Percentiles rank a stretch among this genome's conserved stretches.
Evolutionary conservation across 1,140 invertebrate species (phyloP).

Genomic region (Stenopsyche tienmushanensis): DNA sequence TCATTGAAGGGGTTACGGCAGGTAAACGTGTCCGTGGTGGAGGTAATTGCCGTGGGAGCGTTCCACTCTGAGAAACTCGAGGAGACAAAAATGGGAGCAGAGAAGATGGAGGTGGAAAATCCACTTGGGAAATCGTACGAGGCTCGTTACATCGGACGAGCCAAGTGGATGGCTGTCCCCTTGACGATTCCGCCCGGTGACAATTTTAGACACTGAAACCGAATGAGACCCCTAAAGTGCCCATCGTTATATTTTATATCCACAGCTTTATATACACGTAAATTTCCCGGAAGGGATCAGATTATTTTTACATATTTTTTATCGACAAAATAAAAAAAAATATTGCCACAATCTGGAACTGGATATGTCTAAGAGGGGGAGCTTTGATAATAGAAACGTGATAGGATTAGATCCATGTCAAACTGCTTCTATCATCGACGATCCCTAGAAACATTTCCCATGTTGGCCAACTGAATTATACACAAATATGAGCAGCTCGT

Average conservation of each 20-base stretch:
- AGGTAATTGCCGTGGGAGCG: neutral
- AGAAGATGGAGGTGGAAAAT: neutral
- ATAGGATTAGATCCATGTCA: too few species aligned
- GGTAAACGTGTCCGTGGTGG: neutral
- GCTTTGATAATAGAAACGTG: too few species aligned
- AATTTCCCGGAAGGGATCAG: neutral
- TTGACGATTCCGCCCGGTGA: constrained; percentile 1
- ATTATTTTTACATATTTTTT: neutral
- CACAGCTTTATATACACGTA: neutral
- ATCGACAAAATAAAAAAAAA: too few species aligned
- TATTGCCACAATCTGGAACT: too few species aligned
- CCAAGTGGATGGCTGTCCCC: too few species aligned
- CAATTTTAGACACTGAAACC: constrained; percentile 18
- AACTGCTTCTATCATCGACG: too few species aligned
- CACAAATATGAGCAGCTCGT: too few species aligned
- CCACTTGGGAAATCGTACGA: constrained; percentile 18
- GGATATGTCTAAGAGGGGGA: too few species aligned
- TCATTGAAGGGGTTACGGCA: neutral
- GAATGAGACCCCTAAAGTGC: constrained; percentile 19
- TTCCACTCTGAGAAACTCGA: neutral
- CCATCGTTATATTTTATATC: constrained; percentile 22
- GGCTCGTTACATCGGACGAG: constrained; percentile 16
- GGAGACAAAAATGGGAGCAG: neutral
- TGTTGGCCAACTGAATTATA: too few species aligned
- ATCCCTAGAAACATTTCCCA: too few species aligned